These are phyloP conservation scores for Apostichopus japonicus DNA, from an alignment of 35 echinoderm and acorn worm species.

Conservation along the genomic window DNA sequence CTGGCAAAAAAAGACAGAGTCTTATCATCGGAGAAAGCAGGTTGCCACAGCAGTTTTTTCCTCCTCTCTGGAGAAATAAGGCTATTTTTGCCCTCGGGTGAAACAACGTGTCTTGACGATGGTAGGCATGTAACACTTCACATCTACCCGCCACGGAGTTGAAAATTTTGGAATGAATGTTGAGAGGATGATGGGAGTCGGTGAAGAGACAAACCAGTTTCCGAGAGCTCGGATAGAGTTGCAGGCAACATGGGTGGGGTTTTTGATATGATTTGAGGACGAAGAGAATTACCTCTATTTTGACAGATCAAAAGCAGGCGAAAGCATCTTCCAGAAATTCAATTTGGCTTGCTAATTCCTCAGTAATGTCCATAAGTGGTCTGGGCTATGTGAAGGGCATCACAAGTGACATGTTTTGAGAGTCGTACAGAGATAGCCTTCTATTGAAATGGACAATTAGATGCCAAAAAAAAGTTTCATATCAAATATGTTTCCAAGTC, in stretches of 20 bases:
- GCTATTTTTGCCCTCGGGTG: conserved; percentile 43
- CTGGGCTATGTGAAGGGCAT: conserved; percentile 17
- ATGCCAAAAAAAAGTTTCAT: no score
- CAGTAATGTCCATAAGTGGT: conserved; percentile 33
- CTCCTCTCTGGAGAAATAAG: conserved; percentile 46
- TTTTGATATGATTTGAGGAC: background rate
- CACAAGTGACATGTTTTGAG: conserved; percentile 22
- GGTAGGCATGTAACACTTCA: conserved; percentile 19
- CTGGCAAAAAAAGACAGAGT: conserved; percentile 3
- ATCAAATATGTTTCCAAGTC: no score
- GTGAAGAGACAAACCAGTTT: background rate
- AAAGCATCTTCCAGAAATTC: background rate
- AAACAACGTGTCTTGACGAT: background rate
- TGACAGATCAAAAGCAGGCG: conserved; percentile 36
- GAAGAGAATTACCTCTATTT: conserved; percentile 28
- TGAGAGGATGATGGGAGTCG: background rate
- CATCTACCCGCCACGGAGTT: background rate
- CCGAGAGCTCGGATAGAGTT: background rate
- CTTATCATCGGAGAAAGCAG: background rate
- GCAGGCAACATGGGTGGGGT: conserved; percentile 36
- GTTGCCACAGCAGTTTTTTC: background rate
- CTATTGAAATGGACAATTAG: no score
- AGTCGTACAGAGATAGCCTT: no score
- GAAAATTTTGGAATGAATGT: background rate
- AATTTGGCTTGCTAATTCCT: conserved; percentile 23